A percentile compares a stretch with the other conserved stretches of the same genome.
These are phyloP conservation scores for Brachynemurus nebulosus DNA, from an alignment of 2,888 invertebrate species.

Conservation along the genomic window DNA sequence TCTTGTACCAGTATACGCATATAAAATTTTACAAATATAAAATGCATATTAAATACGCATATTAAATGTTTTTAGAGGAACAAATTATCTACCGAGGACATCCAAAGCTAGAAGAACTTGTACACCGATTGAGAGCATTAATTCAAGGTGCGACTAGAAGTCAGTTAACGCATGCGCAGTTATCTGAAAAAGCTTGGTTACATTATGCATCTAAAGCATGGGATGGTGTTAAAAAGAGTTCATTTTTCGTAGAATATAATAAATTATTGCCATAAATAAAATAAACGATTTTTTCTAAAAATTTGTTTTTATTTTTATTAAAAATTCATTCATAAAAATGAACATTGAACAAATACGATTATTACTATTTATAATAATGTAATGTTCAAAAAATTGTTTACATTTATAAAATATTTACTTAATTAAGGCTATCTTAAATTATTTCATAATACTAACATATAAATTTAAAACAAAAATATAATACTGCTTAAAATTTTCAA, in stretches of 20 bases:
- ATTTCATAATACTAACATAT: too few relatives aligned
- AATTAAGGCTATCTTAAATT: too few relatives aligned
- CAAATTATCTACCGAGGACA: conserved; percentile 42
- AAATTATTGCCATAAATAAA: conserved; percentile 47
- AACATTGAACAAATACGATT: not conserved
- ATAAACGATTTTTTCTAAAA: conserved; percentile 2
- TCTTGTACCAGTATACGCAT: too few relatives aligned
- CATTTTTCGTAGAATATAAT: conserved; percentile 72
- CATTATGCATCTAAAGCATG: conserved; percentile 70
- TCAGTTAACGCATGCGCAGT: conserved; percentile 53
- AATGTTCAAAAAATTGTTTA: too few relatives aligned
- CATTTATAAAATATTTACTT: too few relatives aligned
- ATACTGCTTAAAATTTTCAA: too few relatives aligned
- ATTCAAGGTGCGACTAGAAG: conserved; percentile 53
- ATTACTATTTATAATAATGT: not conserved
- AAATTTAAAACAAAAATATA: too few relatives aligned
- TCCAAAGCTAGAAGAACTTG: conserved; percentile 47
- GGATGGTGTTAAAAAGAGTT: conserved; percentile 74
- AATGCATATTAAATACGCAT: too few relatives aligned
- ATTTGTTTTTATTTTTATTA: not conserved
- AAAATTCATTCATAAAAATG: not conserved
- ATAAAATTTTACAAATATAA: too few relatives aligned
- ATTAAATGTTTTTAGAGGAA: conserved; percentile 31
- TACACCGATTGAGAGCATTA: conserved; percentile 52
- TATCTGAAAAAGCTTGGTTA: conserved; percentile 74